Evolutionary conservation across 2,888 invertebrate species (phyloP), one percentile per base, ranked within the genome.

Genomic region (Hesperia comma): DNA sequence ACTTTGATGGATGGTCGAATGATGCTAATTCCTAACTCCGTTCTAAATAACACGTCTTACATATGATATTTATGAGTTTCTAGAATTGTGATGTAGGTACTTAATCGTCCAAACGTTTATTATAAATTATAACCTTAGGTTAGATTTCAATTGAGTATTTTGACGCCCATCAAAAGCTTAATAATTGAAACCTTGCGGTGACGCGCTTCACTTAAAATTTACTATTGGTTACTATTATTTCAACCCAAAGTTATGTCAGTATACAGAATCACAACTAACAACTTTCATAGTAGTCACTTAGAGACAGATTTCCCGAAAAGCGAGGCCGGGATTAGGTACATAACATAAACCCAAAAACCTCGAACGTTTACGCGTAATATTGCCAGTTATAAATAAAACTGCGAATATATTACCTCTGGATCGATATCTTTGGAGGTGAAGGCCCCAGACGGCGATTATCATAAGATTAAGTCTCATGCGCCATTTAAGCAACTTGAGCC

Each of bases 1-100:
- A 51, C 51, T 51, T 51, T 51, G 51, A 51, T 51, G 51, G 51
- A 51, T 51, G 21, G 21, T 19, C 51, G 51, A 51, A 51, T 21
- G 14, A 51, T 19, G 21, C 8, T 21, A 51, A 19, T 51, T 21
- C 51, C 6, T 46, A 46, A 46, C 43, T 43, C 33, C 33, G 12
- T 37, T 37, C 17, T 46, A 46, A 46, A 46, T 46, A 46, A 46
- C 43, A 43, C 43, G 43, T 46, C 15, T 46, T 46, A 46, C 15
- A 15, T 17, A 46, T 15, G 43, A 46, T 17, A 46, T 46, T 46
- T 15, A 46, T 17, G 43, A 17, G 15, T 46, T 46, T 46, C 43
- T 46, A 8, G 17, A 17, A 46, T 46, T 15, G 15, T 17, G 15
- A 17, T 15, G 0, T 8, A 1, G 12, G 7, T 46, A 15, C 15